Base-by-base conservation (phyloP, 2,113 vertebrate species). In the Ptilonorhynchus violaceus region DNA sequence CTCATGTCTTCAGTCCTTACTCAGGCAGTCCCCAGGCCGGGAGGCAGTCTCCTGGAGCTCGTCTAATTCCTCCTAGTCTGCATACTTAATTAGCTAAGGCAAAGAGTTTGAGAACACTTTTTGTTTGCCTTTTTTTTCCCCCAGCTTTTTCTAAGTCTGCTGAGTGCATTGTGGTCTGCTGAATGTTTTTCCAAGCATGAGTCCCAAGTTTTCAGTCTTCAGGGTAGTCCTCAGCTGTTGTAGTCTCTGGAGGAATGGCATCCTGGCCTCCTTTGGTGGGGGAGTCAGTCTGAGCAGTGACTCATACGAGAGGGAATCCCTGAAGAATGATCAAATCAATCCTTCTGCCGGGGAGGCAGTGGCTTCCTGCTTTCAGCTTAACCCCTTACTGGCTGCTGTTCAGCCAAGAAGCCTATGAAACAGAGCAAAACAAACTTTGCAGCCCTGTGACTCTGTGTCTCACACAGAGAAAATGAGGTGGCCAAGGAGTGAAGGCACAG, bases 271-370 rank as follows among this genome's bases (percentile, higher is more conserved):
- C 86, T 94, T 94, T 60, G 63, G 27, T 95, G 94, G 94, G 91
- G 93, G 96, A 95, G 94, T 96, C 97, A 98, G 95, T 88, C 92
- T 97, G 95, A 96, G 95, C 87, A 88, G 93, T 98, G 98, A 98
- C 97, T 99, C 98, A 99, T 98, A 91, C 91, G 47, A 92, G 80
- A 98, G 98, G 98, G 98, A 98, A 98, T 99, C 98, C 98, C 98
- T 98, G 95, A 97, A 98, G 98, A 98, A 97, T 92, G 95, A 98
- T 97, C 96, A 90, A 97, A 97, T 97, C 94, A 92, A 74, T 97
- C 95, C 94, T 97, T 92, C 96, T 97, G 88, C 87, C 1, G 13
- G 37, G 81, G 82, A 77, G 25, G 92, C 89, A 88, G 85, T 44
- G 28, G 84, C 85, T 60, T 86, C 44, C 44, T 66, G 59, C 82